A percentile compares a stretch with the other conserved stretches of the same genome.
Evolutionary conservation across 2,888 invertebrate species (phyloP).

Genomic region (Tinea pellionella): DNA sequence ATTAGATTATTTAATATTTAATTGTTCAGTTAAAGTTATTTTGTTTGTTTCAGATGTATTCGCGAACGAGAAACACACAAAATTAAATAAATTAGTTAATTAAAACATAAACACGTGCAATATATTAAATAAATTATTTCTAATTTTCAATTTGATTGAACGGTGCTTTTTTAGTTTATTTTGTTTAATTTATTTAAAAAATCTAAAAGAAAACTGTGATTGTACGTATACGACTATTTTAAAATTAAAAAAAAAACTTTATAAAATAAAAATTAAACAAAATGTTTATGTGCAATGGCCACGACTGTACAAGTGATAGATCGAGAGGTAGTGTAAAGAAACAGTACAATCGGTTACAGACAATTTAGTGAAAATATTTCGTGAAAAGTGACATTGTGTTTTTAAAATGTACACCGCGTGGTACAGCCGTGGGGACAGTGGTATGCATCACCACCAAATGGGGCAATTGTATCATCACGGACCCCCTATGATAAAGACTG

Average conservation of each 20-base stretch:
- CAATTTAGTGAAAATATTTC: not conserved
- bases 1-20: not conserved
- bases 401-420: constrained; percentile 60
- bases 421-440: constrained; percentile 64
- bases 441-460: constrained; percentile 66
- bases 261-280: not conserved
- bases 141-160: constrained; percentile 27
- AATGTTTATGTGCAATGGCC: not conserved
- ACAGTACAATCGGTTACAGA: not conserved
- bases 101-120: constrained; percentile 30
- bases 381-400: not conserved
- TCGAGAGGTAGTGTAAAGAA: not conserved
- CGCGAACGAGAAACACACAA: constrained; percentile 20
- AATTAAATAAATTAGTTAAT: constrained; percentile 15
- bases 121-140: constrained; percentile 25
- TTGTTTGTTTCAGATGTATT: constrained; percentile 39
- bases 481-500: constrained; percentile 71
- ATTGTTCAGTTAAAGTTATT: not conserved
- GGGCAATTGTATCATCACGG: constrained; percentile 67
- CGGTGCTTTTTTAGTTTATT: constrained; percentile 24
- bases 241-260: not conserved
- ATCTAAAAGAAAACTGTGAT: not conserved
- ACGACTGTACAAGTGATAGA: not conserved
- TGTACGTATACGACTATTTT: constrained; percentile 6
- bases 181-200: constrained; percentile 15